Evolutionary conservation across 1,140 invertebrate genomes (phyloP), one percentile per base, ranked within the genome.

Genomic region (Papilio dardanus): DNA sequence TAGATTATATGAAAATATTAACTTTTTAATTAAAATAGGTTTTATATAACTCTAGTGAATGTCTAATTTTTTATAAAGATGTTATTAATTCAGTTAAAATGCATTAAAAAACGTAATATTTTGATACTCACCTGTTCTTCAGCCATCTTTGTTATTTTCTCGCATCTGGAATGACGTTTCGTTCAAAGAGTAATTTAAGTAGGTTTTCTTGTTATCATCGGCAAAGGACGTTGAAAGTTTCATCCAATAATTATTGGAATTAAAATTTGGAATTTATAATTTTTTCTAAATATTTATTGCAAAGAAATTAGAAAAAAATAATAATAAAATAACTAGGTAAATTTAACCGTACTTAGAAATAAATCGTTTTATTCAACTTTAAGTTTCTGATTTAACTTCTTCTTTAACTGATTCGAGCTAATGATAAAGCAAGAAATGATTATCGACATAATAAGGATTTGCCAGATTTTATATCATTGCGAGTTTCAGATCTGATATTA

Each of bases 121-220:
- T 88, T 90, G 88, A 77, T 90, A 81, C 91, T 92, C 88, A 92
- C 91, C 89, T 91, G 91, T 89, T 92, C 91, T 87, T 92, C 91
- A 90, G 91, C 91, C 91, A 92, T 92, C 83, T 92, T 92, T 92
- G 91, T 92, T 92, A 91, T 91, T 92, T 89, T 92, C 89, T 87
- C 82, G 85, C 89, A 92, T 92, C 90, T 89, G 88, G 87, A 87
- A 81, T 88, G 81, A 87, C 88, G 88, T 91, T 91, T 85, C 79
- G 83, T 83, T 87, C 65, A 79, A 75, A 8, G 35, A 76, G 73
- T 74, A 78, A 58, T n/a, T 12, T 14, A 62, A n/a, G n/a, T n/a
- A n/a, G n/a, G n/a, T n/a, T n/a, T 62, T 62, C 30, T 0, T 62
- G 24, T 62, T 28, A 62, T 28, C 54, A 28, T 62, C 24, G 21